Evolutionary conservation across 64 coral and sea anemone genomes (phyloP).

Genomic region (Montipora foliosa): DNA sequence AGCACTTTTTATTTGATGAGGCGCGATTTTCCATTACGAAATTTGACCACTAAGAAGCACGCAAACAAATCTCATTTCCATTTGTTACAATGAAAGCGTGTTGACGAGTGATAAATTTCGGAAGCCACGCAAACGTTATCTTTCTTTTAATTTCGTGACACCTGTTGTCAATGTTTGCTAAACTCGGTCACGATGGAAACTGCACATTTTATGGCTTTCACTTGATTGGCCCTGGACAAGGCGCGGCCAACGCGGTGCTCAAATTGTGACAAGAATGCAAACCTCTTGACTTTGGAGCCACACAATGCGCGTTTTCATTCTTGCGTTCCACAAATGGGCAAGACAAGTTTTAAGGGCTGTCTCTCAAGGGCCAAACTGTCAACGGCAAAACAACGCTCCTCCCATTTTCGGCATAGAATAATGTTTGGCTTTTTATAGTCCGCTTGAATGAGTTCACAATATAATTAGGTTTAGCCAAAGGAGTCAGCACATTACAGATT

Average conservation of each 20-base stretch:
- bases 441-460: constrained; percentile 77
- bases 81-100: constrained; percentile 79
- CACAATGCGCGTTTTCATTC: constrained; percentile 81
- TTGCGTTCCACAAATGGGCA: constrained; percentile 47
- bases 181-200: constrained; percentile 52
- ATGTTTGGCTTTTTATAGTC: constrained; percentile 93
- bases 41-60: constrained; percentile 72
- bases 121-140: constrained; percentile 77
- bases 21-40: constrained; percentile 87
- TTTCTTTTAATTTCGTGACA: constrained; percentile 74
- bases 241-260: constrained; percentile 6
- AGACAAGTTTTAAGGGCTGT: constrained; percentile 39
- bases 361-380: constrained; percentile 83
- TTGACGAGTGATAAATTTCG: constrained; percentile 72
- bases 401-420: constrained; percentile 72
- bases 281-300: constrained; percentile 44
- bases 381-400: constrained; percentile 79
- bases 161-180: constrained; percentile 59
- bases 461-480: constrained; percentile 93
- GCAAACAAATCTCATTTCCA: constrained; percentile 86
- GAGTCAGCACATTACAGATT: constrained; percentile 96
- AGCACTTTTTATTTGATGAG: constrained; percentile 79
- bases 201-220: background rate
- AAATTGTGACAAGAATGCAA: constrained; percentile 46
- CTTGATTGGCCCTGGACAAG: background rate